phyloP scores from a whole-genome alignment of 2,113 vertebrate species.

The Marmota monax region DNA sequence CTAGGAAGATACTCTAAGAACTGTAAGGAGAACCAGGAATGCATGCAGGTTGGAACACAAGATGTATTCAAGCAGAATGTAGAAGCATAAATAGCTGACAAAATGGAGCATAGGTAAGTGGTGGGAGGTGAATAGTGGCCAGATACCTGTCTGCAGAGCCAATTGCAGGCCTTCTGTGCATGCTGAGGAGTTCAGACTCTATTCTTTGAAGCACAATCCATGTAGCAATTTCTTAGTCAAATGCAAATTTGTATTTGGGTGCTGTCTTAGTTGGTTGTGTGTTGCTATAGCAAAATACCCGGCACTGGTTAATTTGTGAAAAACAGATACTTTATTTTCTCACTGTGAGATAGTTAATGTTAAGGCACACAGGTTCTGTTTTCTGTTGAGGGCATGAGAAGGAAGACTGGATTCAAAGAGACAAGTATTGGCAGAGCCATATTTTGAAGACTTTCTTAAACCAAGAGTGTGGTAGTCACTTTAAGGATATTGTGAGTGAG shows the following conservation, averaged over 20 bases:
- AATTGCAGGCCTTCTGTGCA: fast-evolving
- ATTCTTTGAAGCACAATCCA: fast-evolving
- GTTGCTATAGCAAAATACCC: neutral
- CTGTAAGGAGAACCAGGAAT: neutral
- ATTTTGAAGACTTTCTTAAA: neutral
- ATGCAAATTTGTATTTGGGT: neutral
- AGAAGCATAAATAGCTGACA: neutral
- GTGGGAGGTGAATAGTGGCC: too few species aligned
- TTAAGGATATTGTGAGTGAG: neutral
- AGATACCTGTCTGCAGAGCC: neutral
- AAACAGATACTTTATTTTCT: neutral
- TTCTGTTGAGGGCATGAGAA: neutral
- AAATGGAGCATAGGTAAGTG: fast-evolving
- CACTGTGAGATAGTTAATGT: neutral
- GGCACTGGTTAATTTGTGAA: neutral
- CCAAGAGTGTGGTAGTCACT: neutral
- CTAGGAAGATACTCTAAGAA: neutral
- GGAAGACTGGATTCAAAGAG: neutral
- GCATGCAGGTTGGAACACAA: neutral
- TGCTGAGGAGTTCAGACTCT: fast-evolving
- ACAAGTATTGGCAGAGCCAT: neutral
- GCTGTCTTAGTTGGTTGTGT: neutral
- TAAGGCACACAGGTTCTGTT: neutral
- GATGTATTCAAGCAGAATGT: neutral
- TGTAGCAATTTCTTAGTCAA: neutral